Evolutionary conservation across 1,140 invertebrate species (phyloP).

Genomic region (Apocrypta bakeri): DNA sequence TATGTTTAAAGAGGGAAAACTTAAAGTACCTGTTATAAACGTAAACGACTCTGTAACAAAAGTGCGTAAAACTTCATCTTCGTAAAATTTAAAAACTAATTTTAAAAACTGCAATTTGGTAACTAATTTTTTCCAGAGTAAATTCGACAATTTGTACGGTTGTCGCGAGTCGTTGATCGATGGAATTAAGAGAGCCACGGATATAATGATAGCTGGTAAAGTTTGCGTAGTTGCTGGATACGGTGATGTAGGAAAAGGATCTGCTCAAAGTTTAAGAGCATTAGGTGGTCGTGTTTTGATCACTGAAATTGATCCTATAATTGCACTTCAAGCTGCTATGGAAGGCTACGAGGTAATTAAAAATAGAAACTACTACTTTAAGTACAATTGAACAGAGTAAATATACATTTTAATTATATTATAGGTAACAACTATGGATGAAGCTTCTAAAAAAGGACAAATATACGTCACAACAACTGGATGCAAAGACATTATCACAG

Average conservation of each 20-base stretch:
- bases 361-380: not conserved
- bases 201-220: conserved; percentile 99
- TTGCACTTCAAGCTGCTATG: conserved; percentile 98
- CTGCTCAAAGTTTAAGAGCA: conserved; percentile 94
- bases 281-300: conserved; percentile 97
- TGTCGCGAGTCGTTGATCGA: conserved; percentile 98
- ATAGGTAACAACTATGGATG: conserved; percentile 97
- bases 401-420: conserved; percentile 28
- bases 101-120: too few species aligned
- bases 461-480: conserved; percentile 99
- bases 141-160: conserved; percentile 99
- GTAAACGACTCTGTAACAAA: conserved; percentile 99
- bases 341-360: conserved; percentile 90
- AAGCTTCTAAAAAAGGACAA: conserved; percentile 91
- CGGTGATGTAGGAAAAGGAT: conserved; percentile 99
- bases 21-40: conserved; percentile 97
- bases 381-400: not conserved
- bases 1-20: conserved; percentile 90
- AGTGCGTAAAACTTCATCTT: conserved; percentile 70
- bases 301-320: conserved; percentile 99
- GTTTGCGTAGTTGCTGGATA: conserved; percentile 98
- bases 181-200: conserved; percentile 98
- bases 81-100: not conserved
- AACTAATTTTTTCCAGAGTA: conserved; percentile 82
- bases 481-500: conserved; percentile 94